Conservation (phyloP, 2,888 invertebrate species). For the Gortyna flavago region DNA sequence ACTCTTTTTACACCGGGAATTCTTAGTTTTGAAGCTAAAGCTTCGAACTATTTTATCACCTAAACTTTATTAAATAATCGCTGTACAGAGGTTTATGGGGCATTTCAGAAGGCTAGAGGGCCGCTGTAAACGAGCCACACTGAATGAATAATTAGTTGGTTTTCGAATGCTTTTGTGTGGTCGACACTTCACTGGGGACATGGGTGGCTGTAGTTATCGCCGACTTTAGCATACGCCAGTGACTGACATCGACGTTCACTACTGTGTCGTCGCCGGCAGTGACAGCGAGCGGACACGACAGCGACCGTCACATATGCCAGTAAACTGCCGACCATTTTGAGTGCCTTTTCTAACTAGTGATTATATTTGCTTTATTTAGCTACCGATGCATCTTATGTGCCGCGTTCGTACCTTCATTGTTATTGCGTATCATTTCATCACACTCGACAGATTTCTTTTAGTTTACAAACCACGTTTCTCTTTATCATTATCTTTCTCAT, state of each 20-base stretch:
- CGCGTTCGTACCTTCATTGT: slow-evolving; percentile 23
- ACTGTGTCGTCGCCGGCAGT: neutral
- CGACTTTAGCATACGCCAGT: neutral
- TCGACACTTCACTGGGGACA: slow-evolving; percentile 21
- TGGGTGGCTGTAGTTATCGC: neutral
- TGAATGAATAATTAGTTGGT: slow-evolving; percentile 18
- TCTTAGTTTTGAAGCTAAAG: too few relatives aligned
- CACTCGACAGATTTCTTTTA: slow-evolving; percentile 9
- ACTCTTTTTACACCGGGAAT: too few relatives aligned
- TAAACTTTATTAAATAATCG: neutral
- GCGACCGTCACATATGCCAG: neutral
- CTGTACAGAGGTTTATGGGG: neutral
- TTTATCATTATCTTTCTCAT: slow-evolving; percentile 6
- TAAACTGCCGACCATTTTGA: slow-evolving; percentile 19
- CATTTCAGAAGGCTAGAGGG: neutral
- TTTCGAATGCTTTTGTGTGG: slow-evolving; percentile 18
- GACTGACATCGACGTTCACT: neutral
- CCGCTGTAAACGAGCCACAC: neutral
- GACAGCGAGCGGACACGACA: neutral
- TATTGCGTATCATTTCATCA: slow-evolving; percentile 9
- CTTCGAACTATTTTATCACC: slow-evolving; percentile 6
- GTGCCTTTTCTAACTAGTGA: slow-evolving; percentile 40
- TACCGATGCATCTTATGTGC: slow-evolving; percentile 5
- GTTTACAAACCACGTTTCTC: neutral
- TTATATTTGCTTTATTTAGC: slow-evolving; percentile 47